Evolutionary conservation across 2,888 invertebrate species (phyloP).

Genomic region (Geotrupes spiniger): DNA sequence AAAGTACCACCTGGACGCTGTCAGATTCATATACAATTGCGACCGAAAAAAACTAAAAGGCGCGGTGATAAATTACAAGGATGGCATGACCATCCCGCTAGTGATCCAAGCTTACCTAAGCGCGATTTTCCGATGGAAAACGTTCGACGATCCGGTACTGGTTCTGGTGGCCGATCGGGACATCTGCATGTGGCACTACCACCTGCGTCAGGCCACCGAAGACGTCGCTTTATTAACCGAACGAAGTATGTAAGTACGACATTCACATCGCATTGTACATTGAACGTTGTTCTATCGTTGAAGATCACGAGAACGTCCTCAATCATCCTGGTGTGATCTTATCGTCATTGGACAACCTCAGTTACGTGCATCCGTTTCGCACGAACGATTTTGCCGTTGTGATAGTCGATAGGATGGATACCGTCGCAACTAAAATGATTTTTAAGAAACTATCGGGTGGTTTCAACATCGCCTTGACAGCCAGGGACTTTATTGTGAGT

Average conservation of each 20-base stretch:
- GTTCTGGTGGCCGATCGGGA: conserved; percentile 10
- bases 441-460: conserved; percentile 13
- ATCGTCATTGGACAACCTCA: conserved; percentile 11
- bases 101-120: conserved; percentile 11
- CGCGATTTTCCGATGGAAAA: conserved; percentile 9
- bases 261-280: too few relatives aligned
- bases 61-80: conserved; percentile 14
- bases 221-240: conserved; percentile 8
- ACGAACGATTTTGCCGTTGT: conserved; percentile 12
- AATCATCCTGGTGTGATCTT: conserved; percentile 4
- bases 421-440: conserved; percentile 8
- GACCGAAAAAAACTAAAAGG: conserved; percentile 12
- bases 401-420: conserved; percentile 14
- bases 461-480: conserved; percentile 17
- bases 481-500: conserved; percentile 14
- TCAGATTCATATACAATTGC: conserved; percentile 12
- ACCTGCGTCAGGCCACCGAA: conserved; percentile 9
- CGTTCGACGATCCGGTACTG: conserved; percentile 10
- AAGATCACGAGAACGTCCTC: conserved; percentile 8
- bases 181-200: conserved; percentile 15
- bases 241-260: conserved; percentile 6
- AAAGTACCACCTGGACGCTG: conserved; percentile 7
- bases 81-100: conserved; percentile 8
- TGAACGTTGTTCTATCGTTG: too few relatives aligned
- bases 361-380: conserved; percentile 5